Percentiles rank a stretch among this genome's conserved stretches.
Evolutionary conservation across 2,113 vertebrate genomes (phyloP).

Genomic region (Manacus vitellinus): DNA sequence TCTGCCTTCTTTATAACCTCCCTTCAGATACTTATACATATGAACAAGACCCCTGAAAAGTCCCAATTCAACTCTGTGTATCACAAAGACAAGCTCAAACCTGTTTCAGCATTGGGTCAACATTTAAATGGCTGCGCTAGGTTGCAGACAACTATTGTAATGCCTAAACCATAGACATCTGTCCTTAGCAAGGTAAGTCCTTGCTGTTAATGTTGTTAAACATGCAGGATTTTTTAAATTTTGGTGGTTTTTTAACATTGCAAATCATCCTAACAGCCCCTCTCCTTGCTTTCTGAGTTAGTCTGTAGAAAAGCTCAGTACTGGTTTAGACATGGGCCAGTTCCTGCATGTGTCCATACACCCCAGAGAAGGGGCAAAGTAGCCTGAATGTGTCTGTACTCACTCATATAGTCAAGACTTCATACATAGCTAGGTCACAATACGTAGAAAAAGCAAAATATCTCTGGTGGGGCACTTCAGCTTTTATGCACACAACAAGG

Average conservation of each 20-base stretch:
- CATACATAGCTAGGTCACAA: background rate
- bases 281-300: background rate
- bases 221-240: background rate
- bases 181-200: background rate
- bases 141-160: background rate
- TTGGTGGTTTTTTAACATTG: background rate
- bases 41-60: background rate
- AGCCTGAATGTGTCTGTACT: background rate
- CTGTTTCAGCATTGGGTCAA: accelerated
- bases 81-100: background rate
- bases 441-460: background rate
- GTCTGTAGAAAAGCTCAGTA: background rate
- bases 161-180: background rate
- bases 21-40: background rate
- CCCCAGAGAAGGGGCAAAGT: background rate
- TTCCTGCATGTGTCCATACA: background rate
- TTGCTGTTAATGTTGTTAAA: background rate
- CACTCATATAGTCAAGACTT: background rate
- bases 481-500: background rate
- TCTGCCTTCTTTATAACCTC: background rate
- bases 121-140: accelerated
- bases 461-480: background rate
- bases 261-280: background rate
- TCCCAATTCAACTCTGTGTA: background rate
- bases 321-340: accelerated